Base-by-base conservation (phyloP, 2,888 invertebrate genomes). In the Clitarchus hookeri region DNA sequence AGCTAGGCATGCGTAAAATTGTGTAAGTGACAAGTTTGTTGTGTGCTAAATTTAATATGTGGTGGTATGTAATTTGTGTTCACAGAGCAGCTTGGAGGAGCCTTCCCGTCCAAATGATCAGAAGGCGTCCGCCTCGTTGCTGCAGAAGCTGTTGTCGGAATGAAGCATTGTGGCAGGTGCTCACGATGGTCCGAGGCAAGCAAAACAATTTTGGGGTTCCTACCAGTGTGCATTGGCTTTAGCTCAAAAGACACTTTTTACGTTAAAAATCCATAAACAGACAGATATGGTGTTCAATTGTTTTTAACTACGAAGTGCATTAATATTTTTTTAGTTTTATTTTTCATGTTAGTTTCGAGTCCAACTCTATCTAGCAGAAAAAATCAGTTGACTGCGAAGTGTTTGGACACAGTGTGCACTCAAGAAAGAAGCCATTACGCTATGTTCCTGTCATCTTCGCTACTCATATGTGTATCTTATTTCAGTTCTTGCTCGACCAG, bases 61-160 rank as follows among this genome's bases (percentile, higher is more conserved):
- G n/a, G n/a, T n/a, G n/a, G n/a, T n/a, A n/a, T n/a, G n/a, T 80
- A 23, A 80, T 80, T 6, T 80, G 27, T 80, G 80, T 80, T 93
- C 93, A 65, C 94, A 94, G 94, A 95, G 93, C 95, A 93, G 94
- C 94, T 94, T 94, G 93, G 96, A 94, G 93, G 95, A 95, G 92
- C 94, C 93, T 91, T 89, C 89, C 79, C 94, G 93, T 92, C 95
- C 93, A 93, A 95, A 95, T 94, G 96, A 96, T 94, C 95, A 95
- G 92, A 95, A 91, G 89, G 27, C 80, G 44, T 95, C 96, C 65
- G 65, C 65, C 90, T 96, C 96, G 91, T 93, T 97, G 91, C 94
- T 97, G 90, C 96, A 97, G 93, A 96, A 97, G 92, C 93, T 97
- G 91, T 93, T 97, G 91, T 97, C 97, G 90, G 96, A 97, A 94